Conservation (phyloP, 2,113 vertebrate species). For the Amblyornis subalaris region DNA sequence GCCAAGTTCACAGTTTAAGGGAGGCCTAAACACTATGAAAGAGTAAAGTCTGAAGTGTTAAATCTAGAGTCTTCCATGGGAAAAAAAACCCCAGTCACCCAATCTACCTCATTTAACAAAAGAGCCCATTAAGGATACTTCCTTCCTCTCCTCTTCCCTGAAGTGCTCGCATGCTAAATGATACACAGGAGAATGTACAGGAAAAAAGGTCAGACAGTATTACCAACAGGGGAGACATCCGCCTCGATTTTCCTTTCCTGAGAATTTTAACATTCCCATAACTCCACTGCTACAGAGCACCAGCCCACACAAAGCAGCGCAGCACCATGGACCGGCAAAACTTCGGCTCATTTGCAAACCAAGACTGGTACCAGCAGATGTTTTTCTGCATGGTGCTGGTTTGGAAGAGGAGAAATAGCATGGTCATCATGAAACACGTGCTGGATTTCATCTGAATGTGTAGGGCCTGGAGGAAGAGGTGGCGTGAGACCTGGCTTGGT, state of each 20-base stretch:
- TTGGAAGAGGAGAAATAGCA: neutral
- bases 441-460: neutral
- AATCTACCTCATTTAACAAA: neutral
- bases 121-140: neutral
- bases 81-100: neutral
- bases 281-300: neutral
- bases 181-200: neutral
- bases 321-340: accelerated
- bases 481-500: neutral
- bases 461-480: neutral
- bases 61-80: neutral
- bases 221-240: neutral
- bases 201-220: neutral
- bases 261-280: neutral
- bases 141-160: slow-evolving; percentile 9
- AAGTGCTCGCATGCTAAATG: neutral
- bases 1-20: neutral
- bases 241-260: neutral
- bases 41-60: neutral
- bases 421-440: accelerated
- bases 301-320: neutral
- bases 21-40: neutral
- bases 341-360: neutral
- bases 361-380: neutral
- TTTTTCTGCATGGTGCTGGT: neutral